These are phyloP conservation scores for Silvanus unidentatus DNA, from an alignment of 2,888 invertebrate species.

Conservation along the genomic window DNA sequence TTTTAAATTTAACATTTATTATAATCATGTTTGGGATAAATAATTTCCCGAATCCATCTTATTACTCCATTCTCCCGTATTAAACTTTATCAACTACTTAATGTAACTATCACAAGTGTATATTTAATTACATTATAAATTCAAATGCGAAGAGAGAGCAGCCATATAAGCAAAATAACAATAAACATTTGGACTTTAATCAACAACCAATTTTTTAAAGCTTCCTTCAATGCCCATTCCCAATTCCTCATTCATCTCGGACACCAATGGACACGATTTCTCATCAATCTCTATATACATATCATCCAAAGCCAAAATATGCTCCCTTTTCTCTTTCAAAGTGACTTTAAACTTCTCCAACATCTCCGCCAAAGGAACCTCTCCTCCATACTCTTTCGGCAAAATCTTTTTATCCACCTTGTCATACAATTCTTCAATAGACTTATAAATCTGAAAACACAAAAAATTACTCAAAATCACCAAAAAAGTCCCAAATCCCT, in stretches of 20 bases:
- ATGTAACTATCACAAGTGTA: neutral
- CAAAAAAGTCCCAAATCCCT: too few species aligned
- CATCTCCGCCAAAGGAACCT: conserved; percentile 73
- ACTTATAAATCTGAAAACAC: conserved; percentile 62
- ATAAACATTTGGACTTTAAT: conserved; percentile 47
- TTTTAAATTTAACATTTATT: conserved; percentile 1
- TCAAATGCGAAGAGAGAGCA: neutral
- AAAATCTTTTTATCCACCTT: conserved; percentile 69
- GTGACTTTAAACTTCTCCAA: conserved; percentile 66
- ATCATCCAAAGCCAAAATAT: conserved; percentile 65
- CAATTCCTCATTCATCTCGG: conserved; percentile 58
- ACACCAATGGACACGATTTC: conserved; percentile 41
- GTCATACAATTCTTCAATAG: conserved; percentile 63
- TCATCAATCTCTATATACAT: conserved; percentile 68
- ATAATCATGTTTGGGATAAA: neutral
- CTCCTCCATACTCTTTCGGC: conserved; percentile 86
- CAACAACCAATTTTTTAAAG: conserved; percentile 77
- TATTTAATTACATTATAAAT: neutral
- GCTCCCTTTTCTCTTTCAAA: conserved; percentile 58
- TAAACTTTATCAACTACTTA: neutral
- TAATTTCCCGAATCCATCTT: conserved; percentile 6
- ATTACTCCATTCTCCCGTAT: conserved; percentile 4
- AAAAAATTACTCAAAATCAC: neutral
- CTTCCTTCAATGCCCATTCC: conserved; percentile 73
- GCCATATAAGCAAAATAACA: too few species aligned